Evolutionary conservation across 1,140 invertebrate genomes (phyloP).

Genomic region (Drosophila nebulosa): DNA sequence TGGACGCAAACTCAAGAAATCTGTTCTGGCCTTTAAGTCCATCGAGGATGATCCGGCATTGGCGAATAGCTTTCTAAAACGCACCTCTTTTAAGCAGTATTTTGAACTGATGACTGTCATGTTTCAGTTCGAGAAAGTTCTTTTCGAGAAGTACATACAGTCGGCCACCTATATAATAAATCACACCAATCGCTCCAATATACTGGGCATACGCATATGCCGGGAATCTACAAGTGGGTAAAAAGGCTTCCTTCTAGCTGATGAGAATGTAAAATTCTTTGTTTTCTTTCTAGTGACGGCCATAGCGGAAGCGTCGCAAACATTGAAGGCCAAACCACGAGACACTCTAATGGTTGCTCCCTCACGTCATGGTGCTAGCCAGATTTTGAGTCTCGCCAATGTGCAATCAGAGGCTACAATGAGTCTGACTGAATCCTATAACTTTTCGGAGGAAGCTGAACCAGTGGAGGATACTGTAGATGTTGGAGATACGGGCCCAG

Average conservation of each 20-base stretch:
- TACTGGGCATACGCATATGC: constrained; percentile 83
- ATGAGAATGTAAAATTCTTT: background rate
- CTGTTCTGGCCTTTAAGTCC: constrained; percentile 88
- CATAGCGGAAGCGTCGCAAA: constrained; percentile 53
- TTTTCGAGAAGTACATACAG: constrained; percentile 85
- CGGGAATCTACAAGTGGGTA: constrained; percentile 45
- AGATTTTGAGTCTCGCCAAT: background rate
- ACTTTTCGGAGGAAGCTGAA: background rate
- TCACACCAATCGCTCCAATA: constrained; percentile 85
- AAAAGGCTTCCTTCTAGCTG: too few relatives aligned
- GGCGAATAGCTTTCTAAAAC: constrained; percentile 87
- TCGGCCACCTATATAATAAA: constrained; percentile 83
- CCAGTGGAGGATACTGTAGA: constrained; percentile 12
- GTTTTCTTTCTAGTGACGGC: constrained; percentile 41
- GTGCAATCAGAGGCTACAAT: background rate
- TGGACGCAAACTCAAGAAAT: constrained; percentile 88
- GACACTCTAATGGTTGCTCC: background rate
- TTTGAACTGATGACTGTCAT: constrained; percentile 87
- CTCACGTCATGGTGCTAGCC: constrained; percentile 1
- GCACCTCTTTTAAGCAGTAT: constrained; percentile 89
- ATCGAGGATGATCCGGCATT: constrained; percentile 85
- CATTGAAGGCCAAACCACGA: constrained; percentile 23
- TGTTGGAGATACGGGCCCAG: constrained; percentile 32
- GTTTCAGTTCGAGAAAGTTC: constrained; percentile 88
- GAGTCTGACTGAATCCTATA: background rate